phyloP scores from a whole-genome alignment of 1,140 invertebrate species.

The Prorops nasuta region DNA sequence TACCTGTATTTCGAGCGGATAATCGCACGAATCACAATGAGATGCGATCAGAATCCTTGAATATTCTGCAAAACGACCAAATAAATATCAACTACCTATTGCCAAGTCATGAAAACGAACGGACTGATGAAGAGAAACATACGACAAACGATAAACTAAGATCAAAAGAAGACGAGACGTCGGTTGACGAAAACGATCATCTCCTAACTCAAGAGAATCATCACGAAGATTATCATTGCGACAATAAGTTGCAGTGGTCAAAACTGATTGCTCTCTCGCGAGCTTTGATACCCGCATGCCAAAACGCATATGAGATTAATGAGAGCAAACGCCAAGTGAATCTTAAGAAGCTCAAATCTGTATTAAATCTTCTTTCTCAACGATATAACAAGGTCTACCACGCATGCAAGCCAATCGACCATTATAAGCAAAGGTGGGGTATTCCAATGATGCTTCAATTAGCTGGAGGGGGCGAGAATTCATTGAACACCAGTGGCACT shows the following conservation, averaged over 20 bases:
- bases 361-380: conserved; percentile 32
- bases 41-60: conserved; percentile 23
- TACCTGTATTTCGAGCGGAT: conserved; percentile 49
- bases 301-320: conserved; percentile 28
- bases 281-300: conserved; percentile 35
- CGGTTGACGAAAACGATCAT: not conserved
- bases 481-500: conserved; percentile 67
- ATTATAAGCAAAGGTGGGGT: conserved; percentile 59
- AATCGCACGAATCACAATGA: conserved; percentile 24
- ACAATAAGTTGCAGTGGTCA: conserved; percentile 21
- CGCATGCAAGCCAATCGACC: conserved; percentile 26
- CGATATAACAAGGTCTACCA: conserved; percentile 3
- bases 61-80: conserved; percentile 32
- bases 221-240: conserved; percentile 15
- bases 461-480: conserved; percentile 76
- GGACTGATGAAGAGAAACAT: not conserved
- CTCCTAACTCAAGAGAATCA: conserved; percentile 15
- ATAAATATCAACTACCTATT: conserved; percentile 27
- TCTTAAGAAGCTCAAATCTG: conserved; percentile 34
- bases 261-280: conserved; percentile 26
- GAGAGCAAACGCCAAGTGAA: conserved; percentile 25
- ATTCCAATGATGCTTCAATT: conserved; percentile 63
- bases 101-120: conserved; percentile 2
- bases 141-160: not conserved
- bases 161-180: not conserved